Evolutionary conservation across 2,888 invertebrate genomes (phyloP), one percentile per base, ranked within the genome.

Genomic region (Chrysodeixis includens): DNA sequence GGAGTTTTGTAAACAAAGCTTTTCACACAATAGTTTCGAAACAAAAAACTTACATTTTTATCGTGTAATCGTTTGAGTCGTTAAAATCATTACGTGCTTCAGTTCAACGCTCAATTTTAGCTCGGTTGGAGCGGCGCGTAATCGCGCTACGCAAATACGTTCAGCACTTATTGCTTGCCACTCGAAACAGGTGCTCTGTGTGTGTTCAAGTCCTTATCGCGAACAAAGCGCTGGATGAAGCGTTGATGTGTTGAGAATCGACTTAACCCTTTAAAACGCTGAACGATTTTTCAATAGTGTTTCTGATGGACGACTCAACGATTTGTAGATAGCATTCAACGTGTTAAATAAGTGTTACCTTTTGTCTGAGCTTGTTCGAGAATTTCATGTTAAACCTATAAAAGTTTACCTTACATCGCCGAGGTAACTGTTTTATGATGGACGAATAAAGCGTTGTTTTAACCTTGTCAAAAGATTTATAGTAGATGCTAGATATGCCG

Each of bases 131-230:
- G 76, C 82, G 78, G 83, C 86, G 88, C 90, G 90, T 93, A 92
- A 93, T 93, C 92, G 92, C 85, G 86, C 87, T 87, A 84, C 84
- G 93, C 90, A 94, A 94, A 94, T 94, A 94, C 91, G 90, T 89
- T 91, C 88, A 90, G 93, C 94, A 90, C 94, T 93, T 91, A 91
- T 89, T 88, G 90, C 86, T 88, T 83, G 81, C 88, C 89, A 87
- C 92, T 93, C 86, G 89, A 87, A 88, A 88, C 91, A 90, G 90
- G 91, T 91, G 88, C 87, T 84, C 85, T 83, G 83, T 90, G 90
- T 92, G 88, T 93, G 86, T 88, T 83, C 87, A 89, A 83, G 86
- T 87, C 86, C 92, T 92, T 86, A 85, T 82, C 74, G 82, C 78
- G 88, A 92, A 93, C 92, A 93, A 91, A 91, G 90, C 88, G 83